Conservation (phyloP, 2,797 vertebrate genomes). For the Dermochelys coriacea region DNA sequence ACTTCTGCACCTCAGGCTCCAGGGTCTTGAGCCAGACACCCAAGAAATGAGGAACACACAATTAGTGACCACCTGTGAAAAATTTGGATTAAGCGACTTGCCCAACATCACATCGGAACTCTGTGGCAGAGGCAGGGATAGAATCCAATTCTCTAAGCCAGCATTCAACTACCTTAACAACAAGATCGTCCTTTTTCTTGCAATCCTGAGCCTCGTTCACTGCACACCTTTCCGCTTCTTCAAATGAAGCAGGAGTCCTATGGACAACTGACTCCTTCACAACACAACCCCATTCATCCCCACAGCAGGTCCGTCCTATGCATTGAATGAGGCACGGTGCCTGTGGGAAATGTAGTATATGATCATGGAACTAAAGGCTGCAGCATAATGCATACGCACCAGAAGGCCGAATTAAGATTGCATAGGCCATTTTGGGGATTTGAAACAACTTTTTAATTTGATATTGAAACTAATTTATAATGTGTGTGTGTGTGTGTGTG, state of each 20-base stretch:
- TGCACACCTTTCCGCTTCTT: neutral
- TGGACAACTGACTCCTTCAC: neutral
- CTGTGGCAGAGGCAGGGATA: neutral
- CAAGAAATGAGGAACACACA: accelerated
- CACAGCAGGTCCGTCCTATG: neutral
- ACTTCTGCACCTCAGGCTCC: neutral
- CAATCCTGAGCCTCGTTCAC: too few species aligned
- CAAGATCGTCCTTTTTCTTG: too few species aligned
- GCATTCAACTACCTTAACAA: neutral
- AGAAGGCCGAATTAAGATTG: neutral
- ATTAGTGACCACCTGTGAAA: neutral
- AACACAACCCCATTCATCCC: neutral
- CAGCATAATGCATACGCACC: neutral
- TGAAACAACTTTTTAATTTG: too few species aligned
- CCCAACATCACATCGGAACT: neutral
- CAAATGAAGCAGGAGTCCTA: accelerated
- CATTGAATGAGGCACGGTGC: neutral
- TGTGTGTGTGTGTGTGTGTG: too few species aligned
- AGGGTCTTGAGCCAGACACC: neutral
- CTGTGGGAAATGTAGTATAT: neutral
- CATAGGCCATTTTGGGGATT: neutral
- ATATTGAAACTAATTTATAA: too few species aligned
- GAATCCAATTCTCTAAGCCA: neutral
- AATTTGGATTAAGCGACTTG: neutral
- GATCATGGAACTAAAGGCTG: accelerated